These are phyloP conservation scores for Brachyptera risi DNA, from an alignment of 2,888 invertebrate genomes.

Conservation along the genomic window DNA sequence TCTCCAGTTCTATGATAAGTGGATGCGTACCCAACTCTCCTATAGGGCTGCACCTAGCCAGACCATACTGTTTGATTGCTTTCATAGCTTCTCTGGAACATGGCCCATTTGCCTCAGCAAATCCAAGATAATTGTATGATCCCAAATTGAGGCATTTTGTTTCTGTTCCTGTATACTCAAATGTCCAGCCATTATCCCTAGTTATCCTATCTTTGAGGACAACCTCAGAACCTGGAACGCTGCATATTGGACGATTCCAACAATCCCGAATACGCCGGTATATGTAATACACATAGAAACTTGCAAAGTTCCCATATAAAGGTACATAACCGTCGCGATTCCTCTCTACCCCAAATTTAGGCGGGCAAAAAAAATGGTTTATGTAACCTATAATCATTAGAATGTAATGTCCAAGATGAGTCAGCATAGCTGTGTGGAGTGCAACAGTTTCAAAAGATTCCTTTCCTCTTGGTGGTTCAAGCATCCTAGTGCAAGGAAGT, in stretches of 20 bases:
- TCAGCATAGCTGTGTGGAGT: constrained; percentile 75
- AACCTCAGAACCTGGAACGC: constrained; percentile 86
- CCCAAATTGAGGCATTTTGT: constrained; percentile 89
- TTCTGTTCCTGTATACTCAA: constrained; percentile 82
- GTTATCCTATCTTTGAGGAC: constrained; percentile 80
- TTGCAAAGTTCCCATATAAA: constrained; percentile 79
- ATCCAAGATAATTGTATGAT: constrained; percentile 98
- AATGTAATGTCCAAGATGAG: constrained; percentile 84
- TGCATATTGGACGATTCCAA: constrained; percentile 92
- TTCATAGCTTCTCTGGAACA: constrained; percentile 71
- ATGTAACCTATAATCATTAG: constrained; percentile 91
- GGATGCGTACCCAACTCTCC: constrained; percentile 76
- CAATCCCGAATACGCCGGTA: constrained; percentile 91
- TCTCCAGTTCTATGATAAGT: constrained; percentile 78
- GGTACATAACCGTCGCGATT: constrained; percentile 78
- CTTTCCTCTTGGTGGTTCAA: too few relatives aligned
- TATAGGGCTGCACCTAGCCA: constrained; percentile 69
- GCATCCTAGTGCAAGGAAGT: too few relatives aligned
- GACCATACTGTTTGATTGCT: constrained; percentile 66
- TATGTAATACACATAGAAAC: constrained; percentile 87
- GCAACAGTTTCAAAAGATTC: constrained; percentile 77
- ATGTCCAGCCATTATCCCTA: constrained; percentile 88
- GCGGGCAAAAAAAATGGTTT: constrained; percentile 81
- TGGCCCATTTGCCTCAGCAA: constrained; percentile 77
- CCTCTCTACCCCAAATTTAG: constrained; percentile 75